phyloP scores from a whole-genome alignment of 2,888 invertebrate genomes.

The Athalia rosae region DNA sequence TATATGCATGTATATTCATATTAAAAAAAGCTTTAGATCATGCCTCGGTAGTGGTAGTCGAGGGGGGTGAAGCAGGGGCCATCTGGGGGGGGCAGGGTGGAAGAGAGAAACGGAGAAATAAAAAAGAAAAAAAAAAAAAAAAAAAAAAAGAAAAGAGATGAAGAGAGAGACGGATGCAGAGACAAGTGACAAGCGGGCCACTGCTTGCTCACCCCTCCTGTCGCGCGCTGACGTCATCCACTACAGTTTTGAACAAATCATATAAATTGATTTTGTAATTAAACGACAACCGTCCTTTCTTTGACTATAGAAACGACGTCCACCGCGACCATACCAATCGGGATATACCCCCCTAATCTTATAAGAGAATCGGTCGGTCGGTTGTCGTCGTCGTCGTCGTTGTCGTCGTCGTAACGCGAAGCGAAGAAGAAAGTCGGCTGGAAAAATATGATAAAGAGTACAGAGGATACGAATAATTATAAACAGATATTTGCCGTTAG shows the following conservation, averaged over 20 bases:
- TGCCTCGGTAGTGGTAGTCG: constrained; percentile 47
- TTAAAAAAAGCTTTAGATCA: constrained; percentile 9
- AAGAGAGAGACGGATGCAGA: constrained; percentile 69
- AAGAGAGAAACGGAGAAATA: constrained; percentile 75
- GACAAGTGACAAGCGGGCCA: constrained; percentile 59
- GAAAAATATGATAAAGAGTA: background rate
- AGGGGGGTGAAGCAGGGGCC: constrained; percentile 72
- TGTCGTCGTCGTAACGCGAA: background rate
- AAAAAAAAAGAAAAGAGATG: constrained; percentile 74
- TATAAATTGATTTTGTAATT: constrained; percentile 69
- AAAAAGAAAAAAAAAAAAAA: constrained; percentile 73
- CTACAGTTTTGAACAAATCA: constrained; percentile 67
- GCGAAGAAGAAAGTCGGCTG: background rate
- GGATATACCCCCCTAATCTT: background rate
- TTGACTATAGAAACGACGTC: constrained; percentile 1
- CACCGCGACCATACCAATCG: background rate
- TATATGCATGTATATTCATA: constrained; percentile 57
- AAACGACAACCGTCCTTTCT: constrained; percentile 44
- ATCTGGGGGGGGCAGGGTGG: constrained; percentile 72
- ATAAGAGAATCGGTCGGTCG: too few relatives aligned
- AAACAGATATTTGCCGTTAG: constrained; percentile 31
- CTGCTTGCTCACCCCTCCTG: constrained; percentile 72
- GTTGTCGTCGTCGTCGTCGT: too few relatives aligned
- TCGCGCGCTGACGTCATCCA: constrained; percentile 65
- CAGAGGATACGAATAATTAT: constrained; percentile 2